Evolutionary conservation across 2,888 invertebrate species (phyloP).

Genomic region (Rhagonycha lutea): DNA sequence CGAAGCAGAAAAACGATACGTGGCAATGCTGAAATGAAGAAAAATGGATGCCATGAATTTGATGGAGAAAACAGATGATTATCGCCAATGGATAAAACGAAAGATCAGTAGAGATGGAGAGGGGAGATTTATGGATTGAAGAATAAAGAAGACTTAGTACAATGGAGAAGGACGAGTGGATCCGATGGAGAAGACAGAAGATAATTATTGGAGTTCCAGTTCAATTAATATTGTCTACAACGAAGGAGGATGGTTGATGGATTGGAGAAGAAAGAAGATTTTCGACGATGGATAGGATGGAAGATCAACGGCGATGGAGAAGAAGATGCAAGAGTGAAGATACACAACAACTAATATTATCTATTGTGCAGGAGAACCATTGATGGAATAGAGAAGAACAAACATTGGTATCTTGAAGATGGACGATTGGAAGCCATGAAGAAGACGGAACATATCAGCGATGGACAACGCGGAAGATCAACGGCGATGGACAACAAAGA

Average conservation of each 20-base stretch:
- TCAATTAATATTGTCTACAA: not conserved
- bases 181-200: not conserved
- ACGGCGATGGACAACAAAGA: too few relatives aligned
- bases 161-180: not conserved
- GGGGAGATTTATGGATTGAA: not conserved
- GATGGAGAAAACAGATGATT: not conserved
- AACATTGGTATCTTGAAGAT: too few relatives aligned
- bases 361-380: too few relatives aligned
- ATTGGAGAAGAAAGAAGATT: not conserved
- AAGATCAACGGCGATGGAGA: not conserved
- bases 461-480: too few relatives aligned
- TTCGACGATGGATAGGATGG: not conserved
- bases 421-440: too few relatives aligned
- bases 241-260: not conserved
- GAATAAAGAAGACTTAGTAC: not conserved
- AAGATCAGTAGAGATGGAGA: not conserved
- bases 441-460: too few relatives aligned
- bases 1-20: too few relatives aligned
- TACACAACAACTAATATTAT: too few relatives aligned
- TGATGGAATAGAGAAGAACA: too few relatives aligned
- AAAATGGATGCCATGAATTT: not conserved
- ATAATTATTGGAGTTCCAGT: too few relatives aligned
- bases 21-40: too few relatives aligned
- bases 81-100: not conserved
- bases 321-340: too few relatives aligned